Evolutionary conservation across 1,140 invertebrate species (phyloP), one percentile per base, ranked within the genome.

Genomic region (Hypsibius dujardini): DNA sequence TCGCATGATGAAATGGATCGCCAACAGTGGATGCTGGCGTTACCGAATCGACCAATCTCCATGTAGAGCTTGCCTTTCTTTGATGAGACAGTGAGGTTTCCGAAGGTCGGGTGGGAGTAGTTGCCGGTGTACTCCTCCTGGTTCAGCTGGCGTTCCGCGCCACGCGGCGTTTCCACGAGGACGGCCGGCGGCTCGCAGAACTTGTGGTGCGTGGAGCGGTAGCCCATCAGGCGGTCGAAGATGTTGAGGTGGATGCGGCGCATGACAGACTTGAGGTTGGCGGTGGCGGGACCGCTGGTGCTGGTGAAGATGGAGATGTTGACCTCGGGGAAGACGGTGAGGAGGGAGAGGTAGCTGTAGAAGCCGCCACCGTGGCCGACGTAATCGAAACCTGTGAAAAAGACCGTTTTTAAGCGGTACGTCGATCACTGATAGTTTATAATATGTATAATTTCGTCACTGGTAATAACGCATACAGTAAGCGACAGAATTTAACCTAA

Each of bases 221-320:
- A 45, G 12, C 62, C 62, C 62, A 67, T 67, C 42, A 67, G 45
- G 0, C 42, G 62, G 42, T 67, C 62, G 42, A 67, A 67, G 42
- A 67, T 67, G 45, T 67, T 15, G 3, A 15, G 42, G 42, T 67
- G 62, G 3, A 67, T 3, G 3, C 42, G 12, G 3, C 62, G 42
- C 12, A 67, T 12, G 12, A 42, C 3, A 0, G 7, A 15, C 3
- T 3, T 3, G 12, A 45, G 3, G 45, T 12, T 42, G 42, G 62
- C 7, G 12, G 62, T 67, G 0, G 3, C 12, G 7, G 62, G 62
- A 42, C 62, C 62, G 42, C 12, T 7, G 3, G 62, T 15, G 62
- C 62, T 67, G 12, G 62, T 67, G 42, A 67, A 67, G 12, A 67
- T 67, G 42, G 12, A 15, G 12, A 67, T 67, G 42, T 67, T 67